A percentile compares a stretch with the other conserved stretches of the same genome.
Conservation (phyloP, 2,888 invertebrate species). For the Tetragonisca angustula region DNA sequence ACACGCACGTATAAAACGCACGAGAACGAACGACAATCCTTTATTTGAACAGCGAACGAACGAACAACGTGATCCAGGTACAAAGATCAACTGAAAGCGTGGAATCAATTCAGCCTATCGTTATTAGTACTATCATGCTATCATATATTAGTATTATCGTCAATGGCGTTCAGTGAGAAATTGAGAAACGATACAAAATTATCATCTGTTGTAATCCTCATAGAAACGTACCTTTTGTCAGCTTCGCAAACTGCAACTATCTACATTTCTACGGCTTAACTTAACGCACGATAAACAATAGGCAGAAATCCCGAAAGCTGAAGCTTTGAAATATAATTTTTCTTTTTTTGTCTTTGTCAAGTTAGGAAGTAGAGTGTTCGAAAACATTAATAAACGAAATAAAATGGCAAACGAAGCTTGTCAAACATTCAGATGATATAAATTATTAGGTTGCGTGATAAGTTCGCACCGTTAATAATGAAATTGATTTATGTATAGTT, state of each 20-base stretch:
- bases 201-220: conserved; percentile 3
- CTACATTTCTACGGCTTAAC: conserved; percentile 7
- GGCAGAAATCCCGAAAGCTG: conserved; percentile 20
- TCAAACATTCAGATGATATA: background rate
- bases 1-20: conserved; percentile 3
- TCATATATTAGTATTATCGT: background rate
- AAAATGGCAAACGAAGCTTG: background rate
- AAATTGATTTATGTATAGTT: too few relatives aligned
- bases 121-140: background rate
- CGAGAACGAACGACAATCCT: background rate
- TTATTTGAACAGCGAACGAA: background rate
- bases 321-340: background rate
- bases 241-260: conserved; percentile 1
- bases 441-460: too few relatives aligned
- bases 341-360: too few relatives aligned
- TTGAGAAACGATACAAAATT: conserved; percentile 32
- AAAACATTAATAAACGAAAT: background rate
- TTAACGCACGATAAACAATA: conserved; percentile 15
- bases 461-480: too few relatives aligned
- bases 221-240: conserved; percentile 1
- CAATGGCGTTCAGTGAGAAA: conserved; percentile 2
- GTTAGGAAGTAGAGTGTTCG: too few relatives aligned
- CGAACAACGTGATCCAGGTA: conserved; percentile 53
- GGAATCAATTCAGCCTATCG: conserved; percentile 29
- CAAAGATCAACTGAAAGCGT: conserved; percentile 38